Evolutionary conservation across 1,140 invertebrate species (phyloP), one percentile per base, ranked within the genome.

Genomic region (Drosophila kohkoa): DNA sequence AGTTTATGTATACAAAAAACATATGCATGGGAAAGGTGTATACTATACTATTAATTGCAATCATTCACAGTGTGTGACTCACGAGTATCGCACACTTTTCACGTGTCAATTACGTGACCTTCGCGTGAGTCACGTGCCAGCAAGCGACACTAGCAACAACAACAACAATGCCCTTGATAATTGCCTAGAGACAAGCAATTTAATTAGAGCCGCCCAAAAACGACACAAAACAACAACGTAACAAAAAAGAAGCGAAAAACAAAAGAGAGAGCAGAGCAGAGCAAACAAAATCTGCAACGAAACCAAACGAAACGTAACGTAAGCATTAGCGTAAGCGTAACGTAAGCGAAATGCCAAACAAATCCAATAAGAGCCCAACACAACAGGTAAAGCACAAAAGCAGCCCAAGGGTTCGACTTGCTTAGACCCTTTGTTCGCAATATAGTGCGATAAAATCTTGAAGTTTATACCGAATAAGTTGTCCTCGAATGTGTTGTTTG

Each of bases 31-130:
- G 11, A 4, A 43, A 67, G 66, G 32, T 60, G 54, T 54, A 52
- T 59, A 59, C 59, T 43, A 43, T 20, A 20, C 1, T 20, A 20
- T 35, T 66, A 66, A 72, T 72, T 72, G 63, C 51, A 35, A n/a
- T 25, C 43, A 55, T 66, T 59, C 54, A 45, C 54, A 35, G 30
- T 67, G 35, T 8, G 35, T 54, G 16, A 54, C 48, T 64, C 62
- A 64, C 49, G 49, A 52, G 48, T 64, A 64, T 64, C 49, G 49
- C 46, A 35, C n/a, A 32, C n/a, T 54, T 54, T 60, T 51, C 64
- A 60, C 38, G 70, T 67, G 63, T 59, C 54, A 30, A 38, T 49
- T 52, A 65, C 63, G 69, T 72, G 62, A 72, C 62, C 25, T 25
- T 15, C 30, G 15, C 65, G 54, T 67, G 65, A 67, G 69, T 66